Conservation (phyloP, 23 tunicate species). For the Oikopleura vanhoeffeni region DNA sequence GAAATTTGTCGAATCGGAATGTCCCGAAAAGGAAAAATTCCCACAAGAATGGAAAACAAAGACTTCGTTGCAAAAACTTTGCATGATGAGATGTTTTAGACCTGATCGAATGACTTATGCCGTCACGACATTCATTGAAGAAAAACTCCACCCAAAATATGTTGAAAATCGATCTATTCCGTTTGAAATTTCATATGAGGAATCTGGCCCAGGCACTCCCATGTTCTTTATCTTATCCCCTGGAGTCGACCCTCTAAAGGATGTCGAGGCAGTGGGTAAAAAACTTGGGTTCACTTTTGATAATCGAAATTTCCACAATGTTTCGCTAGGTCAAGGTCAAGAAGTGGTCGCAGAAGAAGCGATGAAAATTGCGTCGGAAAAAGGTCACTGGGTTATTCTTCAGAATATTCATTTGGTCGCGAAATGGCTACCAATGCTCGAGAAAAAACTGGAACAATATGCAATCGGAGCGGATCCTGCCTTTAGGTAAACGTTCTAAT, state of each 20-base stretch:
- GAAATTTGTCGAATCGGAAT: constrained; percentile 91
- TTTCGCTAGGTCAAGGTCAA: constrained; percentile 97
- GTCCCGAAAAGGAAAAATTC: constrained; percentile 95
- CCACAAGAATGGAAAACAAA: constrained; percentile 99
- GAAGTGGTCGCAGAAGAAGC: constrained; percentile 98
- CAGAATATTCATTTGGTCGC: constrained; percentile 96
- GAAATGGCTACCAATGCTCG: constrained; percentile 76
- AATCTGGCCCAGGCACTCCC: constrained; percentile 91
- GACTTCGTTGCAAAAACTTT: constrained; percentile 64
- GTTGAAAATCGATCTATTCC: constrained; percentile 75
- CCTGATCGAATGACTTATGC: constrained; percentile 99
- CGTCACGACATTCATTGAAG: constrained; percentile 20
- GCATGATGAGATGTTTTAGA: constrained; percentile 93
- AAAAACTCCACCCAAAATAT: constrained; percentile 23
- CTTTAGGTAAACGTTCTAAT: too few relatives aligned
- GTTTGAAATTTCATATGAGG: constrained; percentile 77
- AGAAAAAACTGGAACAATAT: constrained; percentile 65
- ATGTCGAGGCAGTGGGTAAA: constrained; percentile 85
- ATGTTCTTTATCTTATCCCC: constrained; percentile 96
- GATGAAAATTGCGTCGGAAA: constrained; percentile 62
- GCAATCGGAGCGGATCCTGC: constrained; percentile 51
- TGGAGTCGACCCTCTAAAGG: constrained; percentile 92
- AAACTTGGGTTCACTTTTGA: constrained; percentile 93
- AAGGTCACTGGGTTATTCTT: constrained; percentile 90
- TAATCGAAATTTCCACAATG: constrained; percentile 92